phyloP scores from a whole-genome alignment of 2,113 vertebrate species.

The Tachysurus fulvidraco region DNA sequence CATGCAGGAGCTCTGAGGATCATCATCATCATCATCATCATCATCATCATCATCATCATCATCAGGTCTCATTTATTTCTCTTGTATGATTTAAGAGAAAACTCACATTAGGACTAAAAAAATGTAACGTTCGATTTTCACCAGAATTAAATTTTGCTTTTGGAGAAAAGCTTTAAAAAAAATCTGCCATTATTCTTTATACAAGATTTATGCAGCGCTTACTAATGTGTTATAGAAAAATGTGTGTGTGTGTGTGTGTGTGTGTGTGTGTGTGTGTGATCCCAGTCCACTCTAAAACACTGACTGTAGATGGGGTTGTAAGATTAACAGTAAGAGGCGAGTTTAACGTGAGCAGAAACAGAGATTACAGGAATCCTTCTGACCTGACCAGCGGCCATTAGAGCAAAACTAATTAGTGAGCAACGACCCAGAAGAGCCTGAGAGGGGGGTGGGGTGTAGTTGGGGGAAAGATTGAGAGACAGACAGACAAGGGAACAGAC shows the following conservation, averaged over 20 bases:
- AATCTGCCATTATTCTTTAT: neutral
- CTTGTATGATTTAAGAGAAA: neutral
- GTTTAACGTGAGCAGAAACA: slow-evolving; percentile 70
- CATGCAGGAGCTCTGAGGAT: neutral
- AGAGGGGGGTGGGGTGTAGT: too few relatives aligned
- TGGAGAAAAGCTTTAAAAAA: neutral
- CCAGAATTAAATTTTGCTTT: neutral
- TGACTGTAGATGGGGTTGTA: slow-evolving; percentile 62
- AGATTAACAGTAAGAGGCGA: slow-evolving; percentile 71
- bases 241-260: slow-evolving; percentile 18
- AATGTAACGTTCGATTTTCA: neutral
- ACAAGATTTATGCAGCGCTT: neutral
- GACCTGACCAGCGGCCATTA: slow-evolving; percentile 71
- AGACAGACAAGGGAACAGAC: neutral
- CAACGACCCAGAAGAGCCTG: slow-evolving; percentile 65
- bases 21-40: neutral
- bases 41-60: neutral
- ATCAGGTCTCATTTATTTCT: neutral
- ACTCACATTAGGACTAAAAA: neutral
- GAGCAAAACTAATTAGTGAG: slow-evolving; percentile 74
- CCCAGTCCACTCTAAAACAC: slow-evolving; percentile 37
- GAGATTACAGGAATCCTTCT: slow-evolving; percentile 73
- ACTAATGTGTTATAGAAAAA: slow-evolving; percentile 1
- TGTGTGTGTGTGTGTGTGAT: slow-evolving; percentile 38
- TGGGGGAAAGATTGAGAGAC: neutral